Percentiles rank a stretch among this genome's conserved stretches.
Evolutionary conservation across 2,888 invertebrate species (phyloP).

Genomic region (Chalcis sispes): DNA sequence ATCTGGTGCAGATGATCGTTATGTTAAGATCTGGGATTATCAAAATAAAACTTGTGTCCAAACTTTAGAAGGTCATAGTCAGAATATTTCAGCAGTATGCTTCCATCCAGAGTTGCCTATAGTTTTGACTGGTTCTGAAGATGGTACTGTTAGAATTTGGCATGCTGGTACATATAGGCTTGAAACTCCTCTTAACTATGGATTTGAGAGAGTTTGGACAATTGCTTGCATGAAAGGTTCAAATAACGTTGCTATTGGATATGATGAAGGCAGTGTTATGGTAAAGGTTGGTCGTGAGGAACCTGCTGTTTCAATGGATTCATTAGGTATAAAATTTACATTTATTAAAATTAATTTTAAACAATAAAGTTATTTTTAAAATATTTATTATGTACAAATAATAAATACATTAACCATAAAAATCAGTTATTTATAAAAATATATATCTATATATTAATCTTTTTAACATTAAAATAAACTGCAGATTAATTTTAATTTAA

Average conservation of each 20-base stretch:
- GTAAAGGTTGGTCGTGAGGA: constrained; percentile 98
- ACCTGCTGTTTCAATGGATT: constrained; percentile 99
- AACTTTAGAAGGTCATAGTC: constrained; percentile 97
- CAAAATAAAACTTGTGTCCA: constrained; percentile 99
- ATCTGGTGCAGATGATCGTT: constrained; percentile 98
- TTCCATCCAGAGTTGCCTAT: constrained; percentile 99
- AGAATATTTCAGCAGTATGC: constrained; percentile 95
- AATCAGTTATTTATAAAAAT: background rate
- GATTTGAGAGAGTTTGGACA: constrained; percentile 98
- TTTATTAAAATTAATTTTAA: no score
- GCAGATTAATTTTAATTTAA: background rate
- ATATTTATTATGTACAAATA: background rate
- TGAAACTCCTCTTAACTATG: constrained; percentile 98
- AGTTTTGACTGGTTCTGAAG: constrained; percentile 97
- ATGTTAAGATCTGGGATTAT: constrained; percentile 99
- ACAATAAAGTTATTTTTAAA: no score
- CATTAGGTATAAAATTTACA: constrained; percentile 76
- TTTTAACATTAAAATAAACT: no score
- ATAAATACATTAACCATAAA: background rate
- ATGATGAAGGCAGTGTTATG: constrained; percentile 97
- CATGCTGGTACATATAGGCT: constrained; percentile 98
- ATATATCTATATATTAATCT: no score
- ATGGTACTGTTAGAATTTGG: constrained; percentile 98
- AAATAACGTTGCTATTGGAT: constrained; percentile 97
- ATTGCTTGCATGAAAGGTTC: constrained; percentile 95